Base-by-base conservation (phyloP, 2,888 invertebrate species). In the Caenorhabditis plicata region DNA sequence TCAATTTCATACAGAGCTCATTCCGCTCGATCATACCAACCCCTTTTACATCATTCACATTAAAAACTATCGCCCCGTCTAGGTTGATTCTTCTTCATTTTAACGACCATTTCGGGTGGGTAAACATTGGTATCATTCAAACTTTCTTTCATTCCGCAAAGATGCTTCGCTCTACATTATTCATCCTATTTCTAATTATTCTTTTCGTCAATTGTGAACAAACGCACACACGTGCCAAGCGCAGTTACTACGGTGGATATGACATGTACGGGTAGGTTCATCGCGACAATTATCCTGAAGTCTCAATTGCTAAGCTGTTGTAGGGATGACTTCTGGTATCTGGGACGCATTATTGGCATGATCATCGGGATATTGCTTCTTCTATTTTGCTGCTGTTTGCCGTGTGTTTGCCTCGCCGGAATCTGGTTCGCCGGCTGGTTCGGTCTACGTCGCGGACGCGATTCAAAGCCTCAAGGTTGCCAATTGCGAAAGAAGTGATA, bases 381-480 rank as follows among this genome's bases (percentile, higher is more conserved):
- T 29, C 50, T 78, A 9, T 58, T 74, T 33, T 72, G 75, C 54
- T 71, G 78, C 50, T 78, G 78, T 48, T 52, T 73, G 2, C 78
- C 78, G 8, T 78, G 77, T 46, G 60, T 78, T 36, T 78, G 78
- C 47, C 64, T 76, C 35, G 64, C 69, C 17, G 78, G 78, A 19
- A 73, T 78, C 25, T 77, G 76, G 78, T 78, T 78, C 53, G 68
- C 72, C 19, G 78, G 78, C 29, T 78, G 78, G 78, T 78, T 78
- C 49, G 78, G 78, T 15, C 29, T 78, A 26, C 55, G 75, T 7
- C 42, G 49, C 9, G 38, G 56, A 13, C 29, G 8, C 29, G 7
- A 29, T 32, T 32, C 32, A 32, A 32, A 32, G 17, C 4, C 11
- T 29, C 13, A 8, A 32, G 13, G 7, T 35, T 35, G 5, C 35